These are phyloP conservation scores for Poecilia wingei DNA, from an alignment of 2,797 vertebrate species.

Conservation along the genomic window DNA sequence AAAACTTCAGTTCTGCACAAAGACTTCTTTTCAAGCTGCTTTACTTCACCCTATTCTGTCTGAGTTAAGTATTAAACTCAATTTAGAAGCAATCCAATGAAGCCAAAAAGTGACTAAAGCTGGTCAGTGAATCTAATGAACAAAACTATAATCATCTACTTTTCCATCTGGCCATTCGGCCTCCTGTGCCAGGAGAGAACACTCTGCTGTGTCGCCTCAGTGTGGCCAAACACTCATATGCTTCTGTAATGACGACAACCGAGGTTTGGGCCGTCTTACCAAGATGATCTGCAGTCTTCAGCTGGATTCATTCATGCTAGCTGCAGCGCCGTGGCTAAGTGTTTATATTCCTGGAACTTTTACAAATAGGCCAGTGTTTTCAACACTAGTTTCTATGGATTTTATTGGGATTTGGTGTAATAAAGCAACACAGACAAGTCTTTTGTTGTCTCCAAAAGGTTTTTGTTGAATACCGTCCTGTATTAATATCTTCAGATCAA, in stretches of 20 bases:
- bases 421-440: not conserved
- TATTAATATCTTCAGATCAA: not conserved
- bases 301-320: constrained; percentile 23
- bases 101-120: constrained; percentile 42
- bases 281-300: constrained; percentile 44
- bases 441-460: not conserved
- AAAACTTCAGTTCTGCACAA: not conserved
- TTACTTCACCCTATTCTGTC: constrained; percentile 17
- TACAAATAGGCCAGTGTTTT: not conserved
- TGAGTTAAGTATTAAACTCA: constrained; percentile 13
- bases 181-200: constrained; percentile 60
- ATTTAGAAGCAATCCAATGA: constrained; percentile 37
- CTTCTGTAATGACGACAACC: constrained; percentile 65
- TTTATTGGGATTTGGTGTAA: not conserved
- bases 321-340: constrained; percentile 16
- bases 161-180: constrained; percentile 66
- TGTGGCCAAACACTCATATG: constrained; percentile 54
- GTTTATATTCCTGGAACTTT: not conserved
- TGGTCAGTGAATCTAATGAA: constrained; percentile 49
- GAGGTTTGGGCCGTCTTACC: constrained; percentile 54
- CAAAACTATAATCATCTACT: constrained; percentile 65
- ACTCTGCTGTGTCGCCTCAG: constrained; percentile 52
- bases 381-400: not conserved
- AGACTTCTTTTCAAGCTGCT: not conserved
- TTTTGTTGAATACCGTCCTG: not conserved